A percentile compares a stretch with the other conserved stretches of the same genome.
These are phyloP conservation scores for Margaritifera margaritifera DNA, from an alignment of 2,888 invertebrate genomes.

Conservation along the genomic window DNA sequence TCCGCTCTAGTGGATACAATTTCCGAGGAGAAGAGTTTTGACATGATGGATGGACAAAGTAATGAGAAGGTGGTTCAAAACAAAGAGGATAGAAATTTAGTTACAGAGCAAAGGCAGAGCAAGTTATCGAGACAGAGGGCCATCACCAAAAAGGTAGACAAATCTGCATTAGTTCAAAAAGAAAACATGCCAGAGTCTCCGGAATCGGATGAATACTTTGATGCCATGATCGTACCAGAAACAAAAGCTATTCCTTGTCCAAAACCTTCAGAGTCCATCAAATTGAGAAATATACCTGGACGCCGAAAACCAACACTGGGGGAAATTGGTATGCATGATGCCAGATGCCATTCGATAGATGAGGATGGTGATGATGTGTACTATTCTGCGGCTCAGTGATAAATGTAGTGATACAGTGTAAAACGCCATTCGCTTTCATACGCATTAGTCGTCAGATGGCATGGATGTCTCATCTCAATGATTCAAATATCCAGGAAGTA, in stretches of 20 bases:
- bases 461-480: no score
- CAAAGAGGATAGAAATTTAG: not conserved
- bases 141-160: conserved; percentile 1
- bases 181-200: no score
- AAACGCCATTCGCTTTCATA: no score
- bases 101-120: not conserved
- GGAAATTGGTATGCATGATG: conserved; percentile 26
- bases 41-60: conserved; percentile 2
- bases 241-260: no score
- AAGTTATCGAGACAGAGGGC: not conserved
- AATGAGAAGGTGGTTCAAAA: not conserved
- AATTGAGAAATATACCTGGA: conserved; percentile 29
- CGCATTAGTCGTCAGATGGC: no score
- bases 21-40: conserved; percentile 17
- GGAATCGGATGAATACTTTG: no score
- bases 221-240: no score
- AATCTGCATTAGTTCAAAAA: not conserved
- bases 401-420: no score
- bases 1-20: conserved; percentile 3
- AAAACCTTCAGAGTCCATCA: no score
- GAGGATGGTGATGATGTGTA: conserved; percentile 25
- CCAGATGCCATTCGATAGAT: conserved; percentile 41
- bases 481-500: no score
- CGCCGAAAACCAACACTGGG: conserved; percentile 26
- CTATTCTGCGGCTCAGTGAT: no score